These are phyloP conservation scores for Metallyticus violacea DNA, from an alignment of 2,888 invertebrate genomes.

Conservation along the genomic window DNA sequence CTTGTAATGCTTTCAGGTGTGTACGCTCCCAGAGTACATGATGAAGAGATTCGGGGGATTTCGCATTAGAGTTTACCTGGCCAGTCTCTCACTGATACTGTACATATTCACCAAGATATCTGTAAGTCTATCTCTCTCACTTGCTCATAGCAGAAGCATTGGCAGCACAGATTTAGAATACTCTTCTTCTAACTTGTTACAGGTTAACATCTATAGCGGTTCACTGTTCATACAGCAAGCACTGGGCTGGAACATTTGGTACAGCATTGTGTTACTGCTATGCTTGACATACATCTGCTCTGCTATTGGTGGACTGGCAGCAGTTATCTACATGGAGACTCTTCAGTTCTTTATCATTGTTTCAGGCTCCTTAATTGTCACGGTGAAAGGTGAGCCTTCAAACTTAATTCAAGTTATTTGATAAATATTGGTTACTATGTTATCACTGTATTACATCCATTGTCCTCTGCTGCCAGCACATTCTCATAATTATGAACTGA, in stretches of 20 bases:
- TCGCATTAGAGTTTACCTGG: background rate
- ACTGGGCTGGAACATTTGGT: conserved; percentile 9
- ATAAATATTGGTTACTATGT: too few species aligned
- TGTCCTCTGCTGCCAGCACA: too few species aligned
- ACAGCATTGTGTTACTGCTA: background rate
- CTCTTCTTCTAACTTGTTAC: background rate
- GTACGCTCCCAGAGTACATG: conserved; percentile 7
- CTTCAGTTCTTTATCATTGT: conserved; percentile 6
- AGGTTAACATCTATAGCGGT: conserved; percentile 11
- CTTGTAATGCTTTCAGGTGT: background rate
- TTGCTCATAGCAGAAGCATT: too few species aligned
- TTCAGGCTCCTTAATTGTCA: background rate
- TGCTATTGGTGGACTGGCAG: conserved; percentile 10
- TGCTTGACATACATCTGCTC: conserved; percentile 2
- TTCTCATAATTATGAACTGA: too few species aligned
- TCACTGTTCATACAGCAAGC: conserved; percentile 7
- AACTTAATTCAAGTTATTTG: too few species aligned
- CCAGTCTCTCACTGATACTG: background rate
- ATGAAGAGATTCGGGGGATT: conserved; percentile 5
- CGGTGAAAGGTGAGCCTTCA: background rate
- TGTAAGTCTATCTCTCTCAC: background rate
- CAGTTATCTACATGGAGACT: conserved; percentile 13
- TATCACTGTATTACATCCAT: too few species aligned
- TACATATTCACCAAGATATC: conserved; percentile 14
- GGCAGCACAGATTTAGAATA: background rate